Evolutionary conservation across 2,797 vertebrate genomes (phyloP).

Genomic region (Anguilla pacifica): DNA sequence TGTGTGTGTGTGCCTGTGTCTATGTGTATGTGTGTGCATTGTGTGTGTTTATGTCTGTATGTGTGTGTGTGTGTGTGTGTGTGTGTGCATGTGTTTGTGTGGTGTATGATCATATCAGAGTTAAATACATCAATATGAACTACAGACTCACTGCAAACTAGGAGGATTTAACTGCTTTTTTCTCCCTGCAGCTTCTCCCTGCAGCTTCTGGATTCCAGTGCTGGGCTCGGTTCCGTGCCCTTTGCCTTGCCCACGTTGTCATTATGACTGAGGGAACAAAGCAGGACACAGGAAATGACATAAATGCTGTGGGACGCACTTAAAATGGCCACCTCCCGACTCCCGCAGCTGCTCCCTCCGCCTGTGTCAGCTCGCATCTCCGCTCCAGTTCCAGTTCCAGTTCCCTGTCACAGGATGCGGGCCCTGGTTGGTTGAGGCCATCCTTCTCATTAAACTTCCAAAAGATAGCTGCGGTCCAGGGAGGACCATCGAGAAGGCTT

Average conservation of each 20-base stretch:
- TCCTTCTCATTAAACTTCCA: neutral
- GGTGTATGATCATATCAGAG: neutral
- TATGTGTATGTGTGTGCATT: too few relatives aligned
- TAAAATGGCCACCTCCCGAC: neutral
- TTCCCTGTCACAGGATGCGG: neutral
- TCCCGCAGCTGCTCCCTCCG: neutral
- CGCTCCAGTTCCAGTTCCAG: neutral
- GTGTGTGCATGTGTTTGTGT: too few relatives aligned
- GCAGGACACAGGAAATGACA: slow-evolving; percentile 3
- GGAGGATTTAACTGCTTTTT: neutral
- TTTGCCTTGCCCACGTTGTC: neutral
- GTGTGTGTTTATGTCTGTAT: too few relatives aligned
- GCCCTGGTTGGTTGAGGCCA: neutral
- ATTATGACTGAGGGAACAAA: neutral
- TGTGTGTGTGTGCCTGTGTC: too few relatives aligned
- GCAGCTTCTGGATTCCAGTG: neutral
- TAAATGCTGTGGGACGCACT: neutral
- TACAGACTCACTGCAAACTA: neutral
- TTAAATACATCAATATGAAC: neutral
- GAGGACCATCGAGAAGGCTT: neutral
- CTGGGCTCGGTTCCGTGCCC: neutral
- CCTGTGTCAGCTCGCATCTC: neutral
- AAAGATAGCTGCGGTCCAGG: neutral
- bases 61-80: too few relatives aligned
- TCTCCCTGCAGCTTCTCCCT: neutral